Evolutionary conservation across 2,888 invertebrate species (phyloP), one percentile per base, ranked within the genome.

Genomic region (Eudasyphora cyanicolor): DNA sequence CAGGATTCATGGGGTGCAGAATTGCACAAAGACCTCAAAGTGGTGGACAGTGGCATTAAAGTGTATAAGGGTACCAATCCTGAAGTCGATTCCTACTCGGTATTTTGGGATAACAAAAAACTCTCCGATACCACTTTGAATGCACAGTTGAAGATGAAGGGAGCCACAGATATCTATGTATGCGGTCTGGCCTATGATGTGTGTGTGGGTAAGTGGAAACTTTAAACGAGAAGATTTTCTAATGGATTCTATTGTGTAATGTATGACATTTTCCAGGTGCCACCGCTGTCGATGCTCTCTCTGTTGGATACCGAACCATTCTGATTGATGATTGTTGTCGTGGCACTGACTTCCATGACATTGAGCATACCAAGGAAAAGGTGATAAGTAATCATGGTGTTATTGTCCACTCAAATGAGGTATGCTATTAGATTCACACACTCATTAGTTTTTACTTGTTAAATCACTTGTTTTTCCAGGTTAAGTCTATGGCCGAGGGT

Each of bases 31-130:
- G 96, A 98, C 88, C 93, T 99, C 0, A 97, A 96, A 93, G 93
- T 97, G 76, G 93, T 95, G 51, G 96, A 96, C 7, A 94, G 94
- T 79, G 95, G 96, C 3, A 94, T 96, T 69, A 96, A 96, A 91
- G 95, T 98, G 73, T 96, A 97, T 92, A 98, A 98, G 91, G 99
- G 99, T 51, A 97, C 96, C 0, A 97, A 98, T 92, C 96, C 98
- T 0, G 97, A 98, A 87, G 97, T 99, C 78, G 99, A 99, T 92
- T 98, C 98, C 1, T 99, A 99, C 92, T 98, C 98, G 0, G 99
- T 98, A 62, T 99, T 99, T 93, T 98, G 98, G 97, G 99, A 99
- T 93, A 99, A 99, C 93, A 97, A 97, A 92, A 97, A 97, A 92
- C 93, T 97, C 82, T 96, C 96, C 0, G 96, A 97, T 91, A 98